These are phyloP conservation scores for Halocynthia aurantium DNA, from an alignment of 23 tunicate species.

Conservation along the genomic window DNA sequence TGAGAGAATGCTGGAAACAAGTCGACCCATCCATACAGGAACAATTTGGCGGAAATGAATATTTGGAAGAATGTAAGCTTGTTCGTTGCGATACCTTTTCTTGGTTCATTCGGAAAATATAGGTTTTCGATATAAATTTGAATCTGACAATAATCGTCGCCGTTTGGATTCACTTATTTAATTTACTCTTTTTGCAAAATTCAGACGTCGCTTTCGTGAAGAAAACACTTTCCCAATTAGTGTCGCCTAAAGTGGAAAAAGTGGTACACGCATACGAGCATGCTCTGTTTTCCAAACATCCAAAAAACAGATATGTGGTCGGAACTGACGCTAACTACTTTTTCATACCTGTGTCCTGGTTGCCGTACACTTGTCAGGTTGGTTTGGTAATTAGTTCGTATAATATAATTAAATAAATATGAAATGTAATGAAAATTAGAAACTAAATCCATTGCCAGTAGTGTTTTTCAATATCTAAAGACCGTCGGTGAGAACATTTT, in stretches of 20 bases:
- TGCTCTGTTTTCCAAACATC: conserved; percentile 29
- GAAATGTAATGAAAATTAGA: too few relatives aligned
- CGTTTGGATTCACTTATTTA: too few relatives aligned
- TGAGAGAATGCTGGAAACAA: conserved; percentile 7
- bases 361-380: conserved; percentile 26
- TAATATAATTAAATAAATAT: too few relatives aligned
- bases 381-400: neutral
- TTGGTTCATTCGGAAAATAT: too few relatives aligned
- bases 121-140: too few relatives aligned
- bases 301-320: conserved; percentile 21
- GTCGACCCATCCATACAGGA: conserved; percentile 1
- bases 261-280: conserved; percentile 23
- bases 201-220: neutral
- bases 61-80: neutral
- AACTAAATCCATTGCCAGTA: too few relatives aligned
- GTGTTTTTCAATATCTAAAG: too few relatives aligned
- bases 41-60: conserved; percentile 2
- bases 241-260: conserved; percentile 12
- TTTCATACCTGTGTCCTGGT: conserved; percentile 20
- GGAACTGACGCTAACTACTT: conserved; percentile 25
- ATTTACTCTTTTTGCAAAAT: too few relatives aligned
- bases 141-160: too few relatives aligned
- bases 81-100: too few relatives aligned
- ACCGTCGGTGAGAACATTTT: too few relatives aligned
- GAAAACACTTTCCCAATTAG: neutral